Evolutionary conservation across 2,113 vertebrate species (phyloP), one percentile per base, ranked within the genome.

Genomic region (Aspiorhynchus laticeps): DNA sequence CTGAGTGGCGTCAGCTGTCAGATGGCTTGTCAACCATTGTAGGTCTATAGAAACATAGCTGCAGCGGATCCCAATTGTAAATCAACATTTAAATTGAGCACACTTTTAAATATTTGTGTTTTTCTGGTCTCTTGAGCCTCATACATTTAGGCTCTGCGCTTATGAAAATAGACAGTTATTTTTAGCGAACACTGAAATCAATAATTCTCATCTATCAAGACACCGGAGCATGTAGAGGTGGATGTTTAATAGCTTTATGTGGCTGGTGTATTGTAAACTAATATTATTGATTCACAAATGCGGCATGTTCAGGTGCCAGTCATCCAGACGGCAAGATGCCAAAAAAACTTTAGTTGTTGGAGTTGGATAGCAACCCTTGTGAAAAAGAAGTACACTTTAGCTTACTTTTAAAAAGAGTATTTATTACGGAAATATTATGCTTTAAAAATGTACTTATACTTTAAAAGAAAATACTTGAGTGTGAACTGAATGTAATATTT

Each of bases 1-100:
- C 88, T 89, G 86, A 90, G 84, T 88, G 87, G 33, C 88, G 77
- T 77, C 71, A 1, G 88, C 78, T 87, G 87, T 88, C 84, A 85
- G 0, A 78, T 89, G 56, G 19, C 75, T 86, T 33, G 77, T 56
- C 84, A 83, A 67, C 63, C 81, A n/a, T 85, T 73, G 86, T 86
- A 65, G 85, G 15, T 7, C 91, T 5, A 84, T 24, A 5, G 0
- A 38, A 65, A 88, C 56, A 59, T 83, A 33, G 79, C 86, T 10
- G 61, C 0, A 0, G 0, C 38, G 15, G 83, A 85, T 61, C 31
- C 87, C 15, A 78, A 85, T 84, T 59, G 61, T 51, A 84, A 87
- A 69, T 48, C 75, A 86, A 65, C 73, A 84, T 83, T 65, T 78
- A 83, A 61, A 87, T 87, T 63, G 38, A 28, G 33, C 43, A 19